Evolutionary conservation across 2,797 vertebrate species (phyloP), one percentile per base, ranked within the genome.

Genomic region (Sebastes trivittatus): DNA sequence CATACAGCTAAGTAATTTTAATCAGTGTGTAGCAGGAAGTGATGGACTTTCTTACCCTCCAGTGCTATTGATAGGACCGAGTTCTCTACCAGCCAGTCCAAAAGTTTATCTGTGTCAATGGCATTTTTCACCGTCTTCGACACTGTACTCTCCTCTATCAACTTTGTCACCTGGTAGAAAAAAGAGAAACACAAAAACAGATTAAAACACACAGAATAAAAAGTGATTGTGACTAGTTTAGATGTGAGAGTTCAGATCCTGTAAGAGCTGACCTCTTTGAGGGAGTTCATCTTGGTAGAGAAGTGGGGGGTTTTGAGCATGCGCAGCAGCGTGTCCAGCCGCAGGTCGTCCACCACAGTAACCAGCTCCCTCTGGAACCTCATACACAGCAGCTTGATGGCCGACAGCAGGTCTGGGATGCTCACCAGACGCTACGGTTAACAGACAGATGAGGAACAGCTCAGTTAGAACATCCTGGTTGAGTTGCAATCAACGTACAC

Each of bases 251-350:
- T 14, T 75, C 3, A 55, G 62, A 61, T 55, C 7, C 49, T 9
- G 1, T 2, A 16, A 68, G 71, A 85, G 82, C 95, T 85, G 89
- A 98, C 98, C 94, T 99, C 98, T 97, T 99, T 99, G 85, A 99
- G 97, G 32, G 98, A 99, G 88, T 99, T 99, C 98, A 99, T 99
- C 91, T 99, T 99, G 88, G 98, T 98, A 84, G 98, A 99, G 92
- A 99, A 99, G 90, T 99, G 98, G 29, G 98, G 98, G 0, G 98
- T 99, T 89, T 99, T 99, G 77, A 99, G 95, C 98, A 99, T 99
- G 63, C 98, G 97, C 58, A 99, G 92, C 29, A 99, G 95, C 2
- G 99, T 99, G 94, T 99, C 98, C 84, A 99, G 93, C 23, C 98
- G 93, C 46, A 99, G 95, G 90, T 99, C 98, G 16, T 99, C 98